Conservation (phyloP, 2,113 vertebrate species). For the Chloroceryle aenea region DNA sequence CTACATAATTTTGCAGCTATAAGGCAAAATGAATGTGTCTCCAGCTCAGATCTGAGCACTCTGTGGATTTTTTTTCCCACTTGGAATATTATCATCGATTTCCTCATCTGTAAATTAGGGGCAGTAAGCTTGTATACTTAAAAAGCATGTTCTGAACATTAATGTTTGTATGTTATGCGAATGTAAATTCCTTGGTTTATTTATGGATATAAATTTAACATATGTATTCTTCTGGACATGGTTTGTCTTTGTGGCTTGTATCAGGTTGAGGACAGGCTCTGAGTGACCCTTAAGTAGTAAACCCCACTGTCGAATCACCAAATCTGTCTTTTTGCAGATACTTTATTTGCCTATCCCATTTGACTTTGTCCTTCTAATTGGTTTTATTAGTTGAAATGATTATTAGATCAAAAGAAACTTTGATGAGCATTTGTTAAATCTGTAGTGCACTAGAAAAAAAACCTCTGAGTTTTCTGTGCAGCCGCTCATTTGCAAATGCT, state of each 20-base stretch:
- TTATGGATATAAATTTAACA: background rate
- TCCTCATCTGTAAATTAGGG: background rate
- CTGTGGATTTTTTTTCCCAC: background rate
- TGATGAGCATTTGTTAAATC: conserved; percentile 40
- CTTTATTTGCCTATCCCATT: background rate
- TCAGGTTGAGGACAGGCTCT: background rate
- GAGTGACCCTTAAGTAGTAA: background rate
- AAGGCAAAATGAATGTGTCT: background rate
- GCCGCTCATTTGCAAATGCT: background rate
- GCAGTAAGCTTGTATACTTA: background rate
- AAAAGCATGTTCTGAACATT: background rate
- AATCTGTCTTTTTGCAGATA: background rate
- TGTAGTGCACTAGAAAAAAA: conserved; percentile 1
- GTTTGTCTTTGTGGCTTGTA: background rate
- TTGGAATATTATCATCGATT: background rate
- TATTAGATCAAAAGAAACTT: conserved; percentile 3
- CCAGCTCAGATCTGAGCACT: background rate
- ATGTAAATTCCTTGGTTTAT: background rate
- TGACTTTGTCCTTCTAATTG: conserved; percentile 15
- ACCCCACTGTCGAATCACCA: background rate
- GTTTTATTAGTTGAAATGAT: conserved; percentile 10
- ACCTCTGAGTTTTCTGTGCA: background rate
- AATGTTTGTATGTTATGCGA: background rate
- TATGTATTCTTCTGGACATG: background rate
- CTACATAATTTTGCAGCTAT: background rate